Percentiles rank a stretch among this genome's conserved stretches.
Conservation (phyloP, 64 coral and sea anemone species). For the Anthopleura sola region DNA sequence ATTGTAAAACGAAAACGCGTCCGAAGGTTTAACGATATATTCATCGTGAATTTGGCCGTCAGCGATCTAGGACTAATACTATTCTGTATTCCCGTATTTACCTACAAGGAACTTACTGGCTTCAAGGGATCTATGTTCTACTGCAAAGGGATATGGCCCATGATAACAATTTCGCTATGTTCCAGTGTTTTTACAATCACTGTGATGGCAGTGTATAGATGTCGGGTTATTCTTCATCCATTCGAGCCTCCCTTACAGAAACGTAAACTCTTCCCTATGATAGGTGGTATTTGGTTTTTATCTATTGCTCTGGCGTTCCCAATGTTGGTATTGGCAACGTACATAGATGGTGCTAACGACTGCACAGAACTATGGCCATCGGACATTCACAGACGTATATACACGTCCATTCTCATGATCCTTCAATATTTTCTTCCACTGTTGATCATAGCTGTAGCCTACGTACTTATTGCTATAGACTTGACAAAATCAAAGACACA, state of each 20-base stretch:
- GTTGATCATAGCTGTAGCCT: slow-evolving; percentile 52
- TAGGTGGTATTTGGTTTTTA: slow-evolving; percentile 61
- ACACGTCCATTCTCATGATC: slow-evolving; percentile 25
- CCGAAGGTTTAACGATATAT: slow-evolving; percentile 67
- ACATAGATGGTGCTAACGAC: neutral
- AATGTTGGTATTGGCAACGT: slow-evolving; percentile 53
- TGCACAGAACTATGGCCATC: slow-evolving; percentile 47
- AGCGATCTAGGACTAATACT: slow-evolving; percentile 65
- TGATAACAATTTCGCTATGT: slow-evolving; percentile 71
- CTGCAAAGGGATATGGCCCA: slow-evolving; percentile 82
- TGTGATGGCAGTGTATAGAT: slow-evolving; percentile 72
- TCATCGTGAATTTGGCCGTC: slow-evolving; percentile 68
- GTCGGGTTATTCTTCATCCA: slow-evolving; percentile 63
- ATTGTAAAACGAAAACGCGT: slow-evolving; percentile 58
- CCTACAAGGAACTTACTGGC: slow-evolving; percentile 43
- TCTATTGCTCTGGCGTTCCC: slow-evolving; percentile 61
- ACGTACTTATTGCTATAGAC: slow-evolving; percentile 58
- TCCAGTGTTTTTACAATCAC: slow-evolving; percentile 82
- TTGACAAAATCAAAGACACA: slow-evolving; percentile 42
- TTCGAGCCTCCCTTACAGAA: slow-evolving; percentile 56
- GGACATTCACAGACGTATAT: slow-evolving; percentile 16
- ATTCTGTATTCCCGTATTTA: slow-evolving; percentile 54
- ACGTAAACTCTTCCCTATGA: slow-evolving; percentile 42
- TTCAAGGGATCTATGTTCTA: slow-evolving; percentile 55
- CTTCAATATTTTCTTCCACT: slow-evolving; percentile 52